These are phyloP conservation scores for Biston betularia DNA, from an alignment of 2,888 invertebrate species.

Conservation along the genomic window DNA sequence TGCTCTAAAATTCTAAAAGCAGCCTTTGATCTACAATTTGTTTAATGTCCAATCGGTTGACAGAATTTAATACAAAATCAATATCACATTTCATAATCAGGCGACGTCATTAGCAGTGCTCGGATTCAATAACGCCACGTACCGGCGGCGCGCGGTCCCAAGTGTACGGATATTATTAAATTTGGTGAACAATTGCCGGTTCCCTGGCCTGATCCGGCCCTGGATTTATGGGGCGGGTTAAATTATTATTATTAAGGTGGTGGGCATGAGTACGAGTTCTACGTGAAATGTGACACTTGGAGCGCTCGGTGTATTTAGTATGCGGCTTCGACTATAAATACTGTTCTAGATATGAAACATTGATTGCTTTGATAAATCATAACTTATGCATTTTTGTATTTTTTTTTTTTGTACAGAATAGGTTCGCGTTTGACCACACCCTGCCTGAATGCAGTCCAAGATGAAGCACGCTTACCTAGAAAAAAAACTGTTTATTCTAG, in stretches of 20 bases:
- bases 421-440: too few species aligned
- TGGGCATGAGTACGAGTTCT: not conserved
- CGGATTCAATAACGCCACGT: constrained; percentile 25
- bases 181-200: constrained; percentile 34
- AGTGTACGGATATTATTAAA: constrained; percentile 34
- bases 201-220: constrained; percentile 27
- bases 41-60: not conserved
- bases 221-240: constrained; percentile 27
- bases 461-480: too few species aligned
- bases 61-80: not conserved
- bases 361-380: too few species aligned
- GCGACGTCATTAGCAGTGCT: constrained; percentile 8
- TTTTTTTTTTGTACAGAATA: too few species aligned
- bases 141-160: constrained; percentile 13
- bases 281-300: not conserved
- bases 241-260: constrained; percentile 14
- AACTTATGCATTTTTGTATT: too few species aligned
- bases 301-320: not conserved
- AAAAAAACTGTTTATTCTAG: too few species aligned
- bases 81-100: constrained; percentile 16
- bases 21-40: not conserved
- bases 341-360: too few species aligned
- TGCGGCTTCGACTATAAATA: too few species aligned
- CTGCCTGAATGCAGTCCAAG: too few species aligned
- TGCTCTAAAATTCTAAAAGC: too few species aligned